Evolutionary conservation across 1,140 invertebrate species (phyloP).

Genomic region (Meloidogyne hapla): DNA sequence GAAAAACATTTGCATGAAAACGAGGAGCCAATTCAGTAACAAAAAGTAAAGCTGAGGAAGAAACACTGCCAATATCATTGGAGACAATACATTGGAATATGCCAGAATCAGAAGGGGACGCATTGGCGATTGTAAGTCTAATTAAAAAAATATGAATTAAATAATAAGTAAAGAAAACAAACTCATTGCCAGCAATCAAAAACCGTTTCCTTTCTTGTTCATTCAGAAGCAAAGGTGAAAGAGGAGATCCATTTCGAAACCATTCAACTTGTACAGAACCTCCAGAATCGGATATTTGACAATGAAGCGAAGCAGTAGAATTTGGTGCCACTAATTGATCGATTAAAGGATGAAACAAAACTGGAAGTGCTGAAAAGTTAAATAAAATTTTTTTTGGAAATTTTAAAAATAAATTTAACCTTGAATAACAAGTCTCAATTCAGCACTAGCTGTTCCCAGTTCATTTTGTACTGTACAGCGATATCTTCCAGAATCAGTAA

Average conservation of each 20-base stretch:
- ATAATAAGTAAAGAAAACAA: not conserved
- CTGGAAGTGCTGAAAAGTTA: conserved; percentile 42
- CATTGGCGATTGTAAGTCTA: conserved; percentile 32
- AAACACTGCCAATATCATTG: conserved; percentile 45
- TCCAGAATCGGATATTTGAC: conserved; percentile 24
- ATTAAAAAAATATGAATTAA: not conserved
- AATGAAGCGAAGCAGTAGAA: conserved; percentile 31
- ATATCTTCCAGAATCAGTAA: conserved; percentile 42
- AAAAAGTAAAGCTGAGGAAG: conserved; percentile 35
- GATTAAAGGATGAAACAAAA: conserved; percentile 35
- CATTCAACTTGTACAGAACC: conserved; percentile 40
- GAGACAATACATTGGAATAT: conserved; percentile 45
- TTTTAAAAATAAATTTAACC: conserved; percentile 14
- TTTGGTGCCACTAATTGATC: conserved; percentile 38
- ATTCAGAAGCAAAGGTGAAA: conserved; percentile 40
- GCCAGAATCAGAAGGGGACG: conserved; percentile 30
- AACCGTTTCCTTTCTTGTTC: conserved; percentile 38
- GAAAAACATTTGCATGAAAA: conserved; percentile 51
- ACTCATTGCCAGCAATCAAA: conserved; percentile 31
- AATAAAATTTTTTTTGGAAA: not conserved
- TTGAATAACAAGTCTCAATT: conserved; percentile 48
- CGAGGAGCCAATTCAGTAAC: conserved; percentile 35
- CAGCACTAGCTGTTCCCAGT: conserved; percentile 39
- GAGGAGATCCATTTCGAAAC: conserved; percentile 45
- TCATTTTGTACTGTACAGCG: conserved; percentile 43